These are phyloP conservation scores for Drosophila ananassae DNA, from an alignment of 1,140 invertebrate genomes.

Conservation along the genomic window DNA sequence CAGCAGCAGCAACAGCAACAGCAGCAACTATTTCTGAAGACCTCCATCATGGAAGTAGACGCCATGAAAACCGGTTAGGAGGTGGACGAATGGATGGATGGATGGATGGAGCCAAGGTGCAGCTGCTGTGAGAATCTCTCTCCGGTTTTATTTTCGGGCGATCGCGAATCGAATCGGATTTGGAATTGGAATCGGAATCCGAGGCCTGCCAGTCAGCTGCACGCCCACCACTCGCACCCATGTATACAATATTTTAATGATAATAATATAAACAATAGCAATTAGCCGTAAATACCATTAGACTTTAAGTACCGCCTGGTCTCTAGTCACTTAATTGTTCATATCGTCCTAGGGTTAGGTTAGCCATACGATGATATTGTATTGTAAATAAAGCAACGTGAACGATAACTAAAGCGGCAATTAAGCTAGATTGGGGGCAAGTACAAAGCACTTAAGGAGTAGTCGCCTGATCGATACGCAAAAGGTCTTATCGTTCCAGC, in stretches of 20 bases:
- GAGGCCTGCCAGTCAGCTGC: constrained; percentile 16
- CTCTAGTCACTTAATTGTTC: constrained; percentile 57
- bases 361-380: constrained; percentile 32
- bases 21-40: constrained; percentile 36
- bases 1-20: constrained; percentile 3
- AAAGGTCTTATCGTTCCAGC: constrained; percentile 42
- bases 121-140: constrained; percentile 35
- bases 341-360: constrained; percentile 41
- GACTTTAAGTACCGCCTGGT: constrained; percentile 41
- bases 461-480: constrained; percentile 63
- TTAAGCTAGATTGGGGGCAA: constrained; percentile 42
- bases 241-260: constrained; percentile 14
- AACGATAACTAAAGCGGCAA: constrained; percentile 31
- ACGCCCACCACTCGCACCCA: constrained; percentile 17
- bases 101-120: neutral
- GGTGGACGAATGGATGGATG: neutral
- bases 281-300: constrained; percentile 36
- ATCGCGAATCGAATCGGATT: constrained; percentile 3
- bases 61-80: constrained; percentile 68
- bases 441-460: constrained; percentile 60
- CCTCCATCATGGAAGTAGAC: constrained; percentile 61
- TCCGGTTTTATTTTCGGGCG: constrained; percentile 31
- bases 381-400: constrained; percentile 51
- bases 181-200: neutral
- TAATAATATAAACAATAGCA: constrained; percentile 31